Evolutionary conservation across 1,140 invertebrate genomes (phyloP).

Genomic region (Caligus rogercresseyi): DNA sequence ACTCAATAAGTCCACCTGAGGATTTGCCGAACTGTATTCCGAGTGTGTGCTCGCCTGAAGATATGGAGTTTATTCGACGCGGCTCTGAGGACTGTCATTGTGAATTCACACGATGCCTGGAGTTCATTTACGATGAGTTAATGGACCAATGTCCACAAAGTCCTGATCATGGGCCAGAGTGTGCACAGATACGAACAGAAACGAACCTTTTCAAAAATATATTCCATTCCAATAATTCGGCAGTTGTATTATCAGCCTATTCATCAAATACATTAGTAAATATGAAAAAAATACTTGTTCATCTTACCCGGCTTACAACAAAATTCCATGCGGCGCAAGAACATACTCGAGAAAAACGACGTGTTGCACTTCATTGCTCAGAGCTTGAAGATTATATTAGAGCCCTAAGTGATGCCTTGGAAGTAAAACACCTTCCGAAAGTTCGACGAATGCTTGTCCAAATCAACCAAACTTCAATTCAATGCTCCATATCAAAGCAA

Average conservation of each 20-base stretch:
- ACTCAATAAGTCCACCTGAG: neutral
- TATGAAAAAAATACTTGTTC: neutral
- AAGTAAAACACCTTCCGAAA: too few relatives aligned
- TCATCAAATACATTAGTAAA: neutral
- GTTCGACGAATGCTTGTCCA: too few relatives aligned
- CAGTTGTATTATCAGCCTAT: neutral
- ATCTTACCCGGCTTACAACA: neutral
- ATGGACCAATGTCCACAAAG: neutral
- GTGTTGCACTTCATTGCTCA: neutral
- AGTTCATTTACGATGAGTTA: neutral
- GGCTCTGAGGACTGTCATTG: neutral
- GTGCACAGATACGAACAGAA: neutral
- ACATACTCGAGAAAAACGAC: neutral
- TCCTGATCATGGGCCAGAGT: neutral
- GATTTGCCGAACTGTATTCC: neutral
- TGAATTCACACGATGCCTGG: neutral
- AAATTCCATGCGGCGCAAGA: neutral
- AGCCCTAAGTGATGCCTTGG: neutral
- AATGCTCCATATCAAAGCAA: too few relatives aligned
- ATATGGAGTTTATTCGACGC: neutral
- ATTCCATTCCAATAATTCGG: neutral
- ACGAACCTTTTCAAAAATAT: neutral
- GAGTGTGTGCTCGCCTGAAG: neutral
- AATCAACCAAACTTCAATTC: too few relatives aligned
- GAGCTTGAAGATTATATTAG: neutral